A percentile compares a stretch with the other conserved stretches of the same genome.
Evolutionary conservation across 2,888 invertebrate species (phyloP).

Genomic region (Aphidius colemani): DNA sequence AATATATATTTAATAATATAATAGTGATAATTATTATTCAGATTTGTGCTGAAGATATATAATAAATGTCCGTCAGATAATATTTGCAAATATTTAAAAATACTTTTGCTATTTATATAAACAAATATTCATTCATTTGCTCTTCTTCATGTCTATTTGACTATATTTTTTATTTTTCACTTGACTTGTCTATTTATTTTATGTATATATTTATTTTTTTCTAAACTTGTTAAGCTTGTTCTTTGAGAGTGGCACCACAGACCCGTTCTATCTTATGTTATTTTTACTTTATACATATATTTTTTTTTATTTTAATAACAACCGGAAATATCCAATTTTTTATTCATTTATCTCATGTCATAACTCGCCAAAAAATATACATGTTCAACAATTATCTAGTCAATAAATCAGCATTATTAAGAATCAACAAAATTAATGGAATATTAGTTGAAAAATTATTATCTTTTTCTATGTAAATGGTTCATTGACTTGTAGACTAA

Average conservation of each 20-base stretch:
- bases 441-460: too few relatives aligned
- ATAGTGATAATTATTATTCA: slow-evolving; percentile 15
- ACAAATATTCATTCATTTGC: too few relatives aligned
- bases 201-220: background rate
- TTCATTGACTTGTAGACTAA: too few relatives aligned
- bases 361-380: slow-evolving; percentile 16
- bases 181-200: slow-evolving; percentile 9
- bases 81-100: background rate
- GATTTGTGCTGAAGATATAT: too few relatives aligned
- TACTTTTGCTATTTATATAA: background rate
- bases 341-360: slow-evolving; percentile 31
- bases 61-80: too few relatives aligned
- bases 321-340: slow-evolving; percentile 33
- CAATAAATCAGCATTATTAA: slow-evolving; percentile 32
- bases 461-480: too few relatives aligned
- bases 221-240: background rate
- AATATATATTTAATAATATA: slow-evolving; percentile 23
- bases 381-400: slow-evolving; percentile 27
- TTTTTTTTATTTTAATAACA: slow-evolving; percentile 19
- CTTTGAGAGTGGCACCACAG: background rate
- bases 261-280: too few relatives aligned
- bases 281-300: too few relatives aligned
- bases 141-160: too few relatives aligned
- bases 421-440: too few relatives aligned
- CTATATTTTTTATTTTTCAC: background rate